These are phyloP conservation scores for Leucophenga montana DNA, from an alignment of 2,888 invertebrate species.

Conservation along the genomic window DNA sequence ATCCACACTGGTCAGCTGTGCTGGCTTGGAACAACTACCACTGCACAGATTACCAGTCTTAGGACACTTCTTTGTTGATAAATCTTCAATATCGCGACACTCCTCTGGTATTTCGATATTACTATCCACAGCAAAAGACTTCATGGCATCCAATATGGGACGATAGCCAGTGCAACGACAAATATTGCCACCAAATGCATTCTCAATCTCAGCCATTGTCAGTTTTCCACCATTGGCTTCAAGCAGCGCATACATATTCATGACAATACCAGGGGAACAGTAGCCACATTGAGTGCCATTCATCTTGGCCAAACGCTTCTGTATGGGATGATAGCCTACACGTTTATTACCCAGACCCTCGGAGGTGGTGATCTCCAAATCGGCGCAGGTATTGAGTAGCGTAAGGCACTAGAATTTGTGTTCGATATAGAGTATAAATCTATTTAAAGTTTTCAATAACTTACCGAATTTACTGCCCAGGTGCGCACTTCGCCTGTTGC, in stretches of 20 bases:
- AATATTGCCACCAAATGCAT: conserved; percentile 84
- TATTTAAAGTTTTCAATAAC: neutral
- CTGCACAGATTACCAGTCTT: conserved; percentile 70
- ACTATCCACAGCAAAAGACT: conserved; percentile 80
- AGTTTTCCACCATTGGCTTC: conserved; percentile 74
- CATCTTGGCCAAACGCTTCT: conserved; percentile 77
- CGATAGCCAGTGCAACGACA: conserved; percentile 88
- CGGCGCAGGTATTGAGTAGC: conserved; percentile 78
- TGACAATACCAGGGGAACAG: conserved; percentile 85
- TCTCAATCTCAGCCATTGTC: conserved; percentile 80
- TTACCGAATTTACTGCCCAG: conserved; percentile 79
- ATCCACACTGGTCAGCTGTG: conserved; percentile 29
- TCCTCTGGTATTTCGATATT: conserved; percentile 72
- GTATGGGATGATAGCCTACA: conserved; percentile 81
- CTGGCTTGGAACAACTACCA: conserved; percentile 62
- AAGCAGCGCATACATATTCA: conserved; percentile 79
- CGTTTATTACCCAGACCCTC: conserved; percentile 82
- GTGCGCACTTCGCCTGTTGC: conserved; percentile 73
- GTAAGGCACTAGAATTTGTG: conserved; percentile 76
- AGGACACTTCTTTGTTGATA: conserved; percentile 72
- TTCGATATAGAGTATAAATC: neutral
- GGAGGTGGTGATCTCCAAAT: conserved; percentile 81
- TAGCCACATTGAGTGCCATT: conserved; percentile 84
- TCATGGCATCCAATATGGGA: conserved; percentile 85
- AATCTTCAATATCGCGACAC: conserved; percentile 74